Percentiles rank a stretch among this genome's conserved stretches.
These are phyloP conservation scores for Silurus asotus DNA, from an alignment of 2,113 vertebrate genomes.

Conservation along the genomic window DNA sequence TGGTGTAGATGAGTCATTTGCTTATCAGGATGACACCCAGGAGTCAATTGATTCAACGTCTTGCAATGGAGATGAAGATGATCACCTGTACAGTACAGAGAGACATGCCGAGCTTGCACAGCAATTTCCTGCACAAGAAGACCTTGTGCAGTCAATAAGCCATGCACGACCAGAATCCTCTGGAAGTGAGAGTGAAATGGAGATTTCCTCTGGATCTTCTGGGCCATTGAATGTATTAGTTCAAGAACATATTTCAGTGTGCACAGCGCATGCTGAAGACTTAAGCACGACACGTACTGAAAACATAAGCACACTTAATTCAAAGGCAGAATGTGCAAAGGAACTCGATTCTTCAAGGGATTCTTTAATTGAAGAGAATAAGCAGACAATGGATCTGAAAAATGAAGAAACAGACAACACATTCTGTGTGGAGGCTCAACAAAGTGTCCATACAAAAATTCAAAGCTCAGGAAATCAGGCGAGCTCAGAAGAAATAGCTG, in stretches of 20 bases:
- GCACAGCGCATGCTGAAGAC: slow-evolving; percentile 16
- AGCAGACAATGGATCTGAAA: not conserved
- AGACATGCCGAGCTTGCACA: slow-evolving; percentile 72
- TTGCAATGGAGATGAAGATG: slow-evolving; percentile 85
- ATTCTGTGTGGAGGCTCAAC: slow-evolving; percentile 4
- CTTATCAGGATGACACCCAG: slow-evolving; percentile 89
- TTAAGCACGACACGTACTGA: slow-evolving; percentile 1
- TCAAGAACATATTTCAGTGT: slow-evolving; percentile 20
- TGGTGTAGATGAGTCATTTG: slow-evolving; percentile 88
- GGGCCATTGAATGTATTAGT: slow-evolving; percentile 41
- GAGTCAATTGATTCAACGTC: slow-evolving; percentile 90
- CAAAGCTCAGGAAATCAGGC: slow-evolving; percentile 8
- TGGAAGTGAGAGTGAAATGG: slow-evolving; percentile 66
- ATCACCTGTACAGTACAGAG: slow-evolving; percentile 83
- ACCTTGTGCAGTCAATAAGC: slow-evolving; percentile 15
- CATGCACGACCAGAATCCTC: slow-evolving; percentile 51
- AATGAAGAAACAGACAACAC: slow-evolving; percentile 6
- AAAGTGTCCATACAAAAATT: not conserved
- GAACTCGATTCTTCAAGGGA: slow-evolving; percentile 3
- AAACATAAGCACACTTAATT: slow-evolving; percentile 17
- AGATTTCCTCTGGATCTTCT: slow-evolving; percentile 64
- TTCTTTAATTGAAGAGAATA: not conserved
- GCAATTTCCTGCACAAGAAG: slow-evolving; percentile 41
- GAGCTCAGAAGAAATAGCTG: slow-evolving; percentile 46
- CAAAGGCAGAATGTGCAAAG: slow-evolving; percentile 22